Evolutionary conservation across 2,113 vertebrate species (phyloP), one percentile per base, ranked within the genome.

Genomic region (Odocoileus hemionus): DNA sequence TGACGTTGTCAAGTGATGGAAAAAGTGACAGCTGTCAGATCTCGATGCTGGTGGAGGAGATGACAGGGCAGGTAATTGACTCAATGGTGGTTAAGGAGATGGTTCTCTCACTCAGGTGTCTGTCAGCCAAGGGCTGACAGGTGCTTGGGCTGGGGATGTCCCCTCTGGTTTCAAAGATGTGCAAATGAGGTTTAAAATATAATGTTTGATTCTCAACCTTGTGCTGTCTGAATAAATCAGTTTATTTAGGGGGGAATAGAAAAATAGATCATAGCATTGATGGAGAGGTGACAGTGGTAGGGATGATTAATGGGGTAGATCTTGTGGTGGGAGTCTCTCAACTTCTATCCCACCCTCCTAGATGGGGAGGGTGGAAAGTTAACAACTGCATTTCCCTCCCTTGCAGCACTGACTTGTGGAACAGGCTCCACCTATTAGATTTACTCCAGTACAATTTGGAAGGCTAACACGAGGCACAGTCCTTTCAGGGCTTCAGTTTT

Each of bases 181-280:
- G 30, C n/a, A 96, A 82, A 97, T 13, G 16, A 70, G 36, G 39
- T 89, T 93, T 76, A 28, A 57, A 70, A 86, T 54, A 47, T 14
- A 57, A 57, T 17, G 39, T 87, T 58, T 45, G 13, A 74, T 67
- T 96, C 78, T 80, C 90, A 60, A 52, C 50, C 17, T 96, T 95
- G 95, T 92, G 64, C 36, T 96, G 23, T 92, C 54, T 94, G 74
- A 97, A 96, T 97, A 97, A 98, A 96, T 70, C 61, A 54, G 76
- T 87, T 89, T 91, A 90, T 97, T 90, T 95, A 7, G 9, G 47
- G 9, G 9, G 47, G 0, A 4, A n/a, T 67, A 9, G 33, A 33
- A 33, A 80, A 33, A 91, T 36, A 60, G 61, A 36, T 61, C 54
- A 33, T 11, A 36, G 21, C 21, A 4, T 5, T n/a, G 74, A 54